A percentile compares a stretch with the other conserved stretches of the same genome.
These are phyloP conservation scores for Nemotelus pantherinus DNA, from an alignment of 2,888 invertebrate genomes.

Conservation along the genomic window DNA sequence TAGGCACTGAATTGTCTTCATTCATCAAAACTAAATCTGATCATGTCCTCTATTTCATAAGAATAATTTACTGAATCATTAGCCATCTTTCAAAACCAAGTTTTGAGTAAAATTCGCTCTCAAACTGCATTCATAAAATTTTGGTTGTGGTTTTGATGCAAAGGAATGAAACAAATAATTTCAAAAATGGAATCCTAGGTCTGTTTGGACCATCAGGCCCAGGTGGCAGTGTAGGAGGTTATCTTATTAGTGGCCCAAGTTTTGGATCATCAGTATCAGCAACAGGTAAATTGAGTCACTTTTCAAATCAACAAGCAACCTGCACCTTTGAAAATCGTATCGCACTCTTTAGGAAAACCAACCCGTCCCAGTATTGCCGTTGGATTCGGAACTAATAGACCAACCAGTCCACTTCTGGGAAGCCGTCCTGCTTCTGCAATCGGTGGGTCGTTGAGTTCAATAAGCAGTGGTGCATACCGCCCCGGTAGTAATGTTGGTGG, in stretches of 20 bases:
- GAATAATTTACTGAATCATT: too few species aligned
- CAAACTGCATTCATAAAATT: not conserved
- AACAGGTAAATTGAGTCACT: too few species aligned
- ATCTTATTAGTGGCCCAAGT: not conserved
- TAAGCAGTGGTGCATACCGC: constrained; percentile 36
- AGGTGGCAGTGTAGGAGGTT: constrained; percentile 54
- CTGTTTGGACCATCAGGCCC: constrained; percentile 57
- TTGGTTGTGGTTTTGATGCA: not conserved
- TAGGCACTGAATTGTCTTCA: too few species aligned
- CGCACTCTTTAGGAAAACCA: not conserved
- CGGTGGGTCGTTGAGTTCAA: constrained; percentile 21
- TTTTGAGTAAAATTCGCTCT: too few species aligned
- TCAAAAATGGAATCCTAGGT: too few species aligned
- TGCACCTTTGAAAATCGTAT: too few species aligned
- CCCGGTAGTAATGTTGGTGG: constrained; percentile 48
- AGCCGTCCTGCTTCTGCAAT: not conserved
- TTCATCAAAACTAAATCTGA: too few species aligned
- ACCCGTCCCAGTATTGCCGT: constrained; percentile 3
- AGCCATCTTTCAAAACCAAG: too few species aligned
- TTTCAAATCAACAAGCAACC: too few species aligned
- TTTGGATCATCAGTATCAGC: not conserved
- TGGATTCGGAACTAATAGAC: not conserved
- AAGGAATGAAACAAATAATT: too few species aligned
- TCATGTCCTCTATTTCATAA: too few species aligned
- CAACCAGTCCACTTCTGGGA: not conserved